phyloP scores from a whole-genome alignment of 2,113 vertebrate species.

The Phyllostomus hastatus region DNA sequence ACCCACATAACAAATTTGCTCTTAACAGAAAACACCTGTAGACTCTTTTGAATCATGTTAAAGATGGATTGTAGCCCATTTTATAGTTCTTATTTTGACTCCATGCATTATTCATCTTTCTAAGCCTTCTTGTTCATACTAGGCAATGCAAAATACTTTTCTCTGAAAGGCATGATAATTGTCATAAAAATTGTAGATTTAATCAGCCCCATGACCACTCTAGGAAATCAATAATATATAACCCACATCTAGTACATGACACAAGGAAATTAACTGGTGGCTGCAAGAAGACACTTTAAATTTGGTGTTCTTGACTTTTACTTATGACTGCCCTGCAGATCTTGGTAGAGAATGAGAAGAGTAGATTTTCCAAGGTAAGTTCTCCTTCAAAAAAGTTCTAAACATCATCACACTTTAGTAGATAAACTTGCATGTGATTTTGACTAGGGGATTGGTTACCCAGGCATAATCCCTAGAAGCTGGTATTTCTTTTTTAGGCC shows the following conservation, averaged over 20 bases:
- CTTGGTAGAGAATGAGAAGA: background rate
- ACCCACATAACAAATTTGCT: constrained; percentile 47
- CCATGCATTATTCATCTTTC: constrained; percentile 47
- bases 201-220: background rate
- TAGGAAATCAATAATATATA: constrained; percentile 24
- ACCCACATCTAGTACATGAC: background rate
- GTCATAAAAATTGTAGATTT: constrained; percentile 16
- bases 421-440: background rate
- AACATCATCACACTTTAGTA: background rate
- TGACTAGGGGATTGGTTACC: background rate
- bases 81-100: constrained; percentile 52
- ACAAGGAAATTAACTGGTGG: background rate
- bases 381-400: background rate
- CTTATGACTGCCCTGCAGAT: background rate
- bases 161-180: constrained; percentile 2
- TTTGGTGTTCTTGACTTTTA: background rate
- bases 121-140: background rate
- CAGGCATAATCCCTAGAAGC: background rate
- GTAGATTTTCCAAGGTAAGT: background rate
- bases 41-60: constrained; percentile 10
- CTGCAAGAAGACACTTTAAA: background rate
- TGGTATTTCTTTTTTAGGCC: constrained; percentile 12
- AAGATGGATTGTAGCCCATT: constrained; percentile 24
- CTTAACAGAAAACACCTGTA: constrained; percentile 56
- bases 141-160: constrained; percentile 33